These are phyloP conservation scores for Xiphias gladius DNA, from an alignment of 2,113 vertebrate species.

Conservation along the genomic window DNA sequence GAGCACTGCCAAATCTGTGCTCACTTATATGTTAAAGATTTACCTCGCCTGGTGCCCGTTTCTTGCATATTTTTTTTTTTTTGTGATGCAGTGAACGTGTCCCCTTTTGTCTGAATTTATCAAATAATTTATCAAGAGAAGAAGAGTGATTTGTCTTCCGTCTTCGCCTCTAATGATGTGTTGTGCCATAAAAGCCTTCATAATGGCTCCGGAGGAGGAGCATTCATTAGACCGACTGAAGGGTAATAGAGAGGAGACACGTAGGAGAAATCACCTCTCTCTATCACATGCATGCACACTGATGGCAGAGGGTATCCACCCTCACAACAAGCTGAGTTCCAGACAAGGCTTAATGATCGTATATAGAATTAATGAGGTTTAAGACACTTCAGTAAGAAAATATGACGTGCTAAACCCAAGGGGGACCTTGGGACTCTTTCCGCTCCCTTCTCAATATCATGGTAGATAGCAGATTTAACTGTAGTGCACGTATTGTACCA, in stretches of 20 bases:
- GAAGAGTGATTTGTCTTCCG: conserved; percentile 58
- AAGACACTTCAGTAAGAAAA: conserved; percentile 56
- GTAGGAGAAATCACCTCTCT: conserved; percentile 44
- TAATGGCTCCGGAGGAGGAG: conserved; percentile 66
- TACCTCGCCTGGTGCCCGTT: too few species aligned
- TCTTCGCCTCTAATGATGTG: conserved; percentile 52
- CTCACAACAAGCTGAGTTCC: conserved; percentile 27
- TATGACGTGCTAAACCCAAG: conserved; percentile 36
- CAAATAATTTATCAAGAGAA: conserved; percentile 50
- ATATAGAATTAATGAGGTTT: conserved; percentile 71
- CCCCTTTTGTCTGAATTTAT: conserved; percentile 30
- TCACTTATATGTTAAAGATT: too few species aligned
- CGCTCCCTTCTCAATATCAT: neutral
- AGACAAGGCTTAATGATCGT: conserved; percentile 65
- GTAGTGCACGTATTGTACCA: conserved; percentile 47
- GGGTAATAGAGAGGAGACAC: conserved; percentile 52
- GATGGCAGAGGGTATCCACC: conserved; percentile 31
- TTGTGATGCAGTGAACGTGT: neutral
- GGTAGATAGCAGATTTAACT: neutral
- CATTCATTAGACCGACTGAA: conserved; percentile 70
- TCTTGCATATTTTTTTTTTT: neutral
- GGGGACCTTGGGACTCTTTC: neutral
- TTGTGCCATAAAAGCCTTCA: conserved; percentile 52
- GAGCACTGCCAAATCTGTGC: neutral
- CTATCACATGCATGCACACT: conserved; percentile 26